phyloP scores from a whole-genome alignment of 23 tunicate genomes.

The Botrylloides violaceus region DNA sequence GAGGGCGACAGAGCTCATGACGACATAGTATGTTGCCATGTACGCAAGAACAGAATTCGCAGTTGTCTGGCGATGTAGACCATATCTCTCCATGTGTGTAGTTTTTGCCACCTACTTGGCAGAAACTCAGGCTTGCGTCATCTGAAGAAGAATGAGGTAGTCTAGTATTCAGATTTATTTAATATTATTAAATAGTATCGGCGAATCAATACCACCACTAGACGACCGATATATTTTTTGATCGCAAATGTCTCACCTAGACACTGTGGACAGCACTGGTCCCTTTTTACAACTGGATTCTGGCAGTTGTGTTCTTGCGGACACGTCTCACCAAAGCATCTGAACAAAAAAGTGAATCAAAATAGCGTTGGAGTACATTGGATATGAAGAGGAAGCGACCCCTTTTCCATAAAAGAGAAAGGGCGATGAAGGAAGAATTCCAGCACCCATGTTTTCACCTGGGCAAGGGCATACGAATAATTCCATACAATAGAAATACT shows the following conservation, averaged over 20 bases:
- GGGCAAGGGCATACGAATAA: too few relatives aligned
- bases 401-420: too few relatives aligned
- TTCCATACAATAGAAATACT: too few relatives aligned
- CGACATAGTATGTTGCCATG: conserved; percentile 30
- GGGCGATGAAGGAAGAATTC: too few relatives aligned
- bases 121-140: background rate
- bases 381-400: background rate
- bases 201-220: too few relatives aligned
- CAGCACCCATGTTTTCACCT: too few relatives aligned
- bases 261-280: conserved; percentile 59
- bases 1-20: conserved; percentile 15
- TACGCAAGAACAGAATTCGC: conserved; percentile 37
- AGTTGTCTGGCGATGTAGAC: conserved; percentile 23
- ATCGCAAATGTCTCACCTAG: conserved; percentile 25
- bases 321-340: conserved; percentile 52
- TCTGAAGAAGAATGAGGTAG: background rate
- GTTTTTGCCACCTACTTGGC: conserved; percentile 5
- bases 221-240: background rate
- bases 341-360: conserved; percentile 1
- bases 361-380: background rate
- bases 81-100: conserved; percentile 29
- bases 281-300: conserved; percentile 41
- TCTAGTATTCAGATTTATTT: background rate
- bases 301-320: conserved; percentile 29
- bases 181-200: too few relatives aligned